Evolutionary conservation across 2,888 invertebrate species (phyloP).

Genomic region (Argynnis bischoffii): DNA sequence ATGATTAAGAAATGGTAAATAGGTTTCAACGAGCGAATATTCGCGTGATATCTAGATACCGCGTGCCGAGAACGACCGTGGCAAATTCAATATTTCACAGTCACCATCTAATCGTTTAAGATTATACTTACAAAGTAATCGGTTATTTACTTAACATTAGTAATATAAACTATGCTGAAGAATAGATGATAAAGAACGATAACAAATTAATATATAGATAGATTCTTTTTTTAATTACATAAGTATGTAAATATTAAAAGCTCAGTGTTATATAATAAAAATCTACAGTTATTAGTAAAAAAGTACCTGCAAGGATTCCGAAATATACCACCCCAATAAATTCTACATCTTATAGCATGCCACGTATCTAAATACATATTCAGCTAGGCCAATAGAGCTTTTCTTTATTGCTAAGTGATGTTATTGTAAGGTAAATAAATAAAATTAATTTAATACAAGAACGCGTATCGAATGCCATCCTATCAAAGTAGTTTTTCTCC

Average conservation of each 20-base stretch:
- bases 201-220: too few species aligned
- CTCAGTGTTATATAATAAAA: too few species aligned
- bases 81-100: constrained; percentile 75
- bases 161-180: background rate
- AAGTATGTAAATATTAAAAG: too few species aligned
- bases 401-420: too few species aligned
- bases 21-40: constrained; percentile 22
- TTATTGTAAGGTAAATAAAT: constrained; percentile 10
- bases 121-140: constrained; percentile 68
- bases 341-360: too few species aligned
- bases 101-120: constrained; percentile 71
- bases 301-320: too few species aligned
- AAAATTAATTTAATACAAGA: constrained; percentile 47
- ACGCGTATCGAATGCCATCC: constrained; percentile 52
- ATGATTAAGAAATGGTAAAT: constrained; percentile 5
- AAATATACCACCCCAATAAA: too few species aligned
- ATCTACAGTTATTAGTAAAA: too few species aligned
- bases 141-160: constrained; percentile 37
- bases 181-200: too few species aligned
- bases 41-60: constrained; percentile 57
- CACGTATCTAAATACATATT: too few species aligned
- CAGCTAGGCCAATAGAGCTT: too few species aligned
- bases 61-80: constrained; percentile 68
- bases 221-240: too few species aligned
- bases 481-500: constrained; percentile 45